Percentiles rank a stretch among this genome's conserved stretches.
Conservation (phyloP, 2,888 invertebrate genomes). For the Athrips mouffetella region DNA sequence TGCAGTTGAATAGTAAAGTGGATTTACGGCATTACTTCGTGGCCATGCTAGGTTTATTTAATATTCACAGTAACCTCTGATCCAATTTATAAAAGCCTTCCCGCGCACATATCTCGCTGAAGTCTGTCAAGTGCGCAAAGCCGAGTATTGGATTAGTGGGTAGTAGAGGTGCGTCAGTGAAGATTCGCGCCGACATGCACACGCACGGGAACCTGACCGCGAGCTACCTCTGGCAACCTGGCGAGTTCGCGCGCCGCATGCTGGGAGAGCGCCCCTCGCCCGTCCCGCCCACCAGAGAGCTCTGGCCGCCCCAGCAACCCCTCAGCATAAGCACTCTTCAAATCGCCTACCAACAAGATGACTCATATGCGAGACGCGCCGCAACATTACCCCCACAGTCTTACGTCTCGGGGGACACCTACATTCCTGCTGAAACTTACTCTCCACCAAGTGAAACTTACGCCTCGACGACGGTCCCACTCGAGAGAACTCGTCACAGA, state of each 20-base stretch:
- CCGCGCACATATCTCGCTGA: slow-evolving; percentile 49
- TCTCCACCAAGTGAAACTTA: slow-evolving; percentile 22
- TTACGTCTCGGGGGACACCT: slow-evolving; percentile 36
- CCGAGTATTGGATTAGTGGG: slow-evolving; percentile 67
- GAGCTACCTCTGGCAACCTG: slow-evolving; percentile 73
- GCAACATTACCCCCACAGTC: slow-evolving; percentile 56
- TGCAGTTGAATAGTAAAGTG: slow-evolving; percentile 3
- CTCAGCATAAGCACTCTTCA: slow-evolving; percentile 70
- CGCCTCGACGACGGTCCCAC: slow-evolving; percentile 13
- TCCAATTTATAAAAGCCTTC: slow-evolving; percentile 57
- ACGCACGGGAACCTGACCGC: slow-evolving; percentile 69
- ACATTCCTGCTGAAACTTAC: slow-evolving; percentile 1
- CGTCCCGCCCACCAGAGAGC: slow-evolving; percentile 65
- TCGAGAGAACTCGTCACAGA: slow-evolving; percentile 22
- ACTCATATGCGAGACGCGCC: slow-evolving; percentile 49
- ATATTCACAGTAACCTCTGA: slow-evolving; percentile 46
- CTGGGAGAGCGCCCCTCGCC: slow-evolving; percentile 67
- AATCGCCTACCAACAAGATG: slow-evolving; percentile 64
- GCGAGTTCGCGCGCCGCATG: slow-evolving; percentile 67
- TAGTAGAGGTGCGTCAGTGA: slow-evolving; percentile 52
- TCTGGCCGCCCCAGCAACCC: slow-evolving; percentile 62
- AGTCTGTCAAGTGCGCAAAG: slow-evolving; percentile 66
- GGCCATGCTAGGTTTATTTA: slow-evolving; percentile 34
- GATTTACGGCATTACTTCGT: slow-evolving; percentile 15
- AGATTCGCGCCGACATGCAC: slow-evolving; percentile 61